Conservation (phyloP, 1,140 invertebrate species). For the Magallana ariakensis region DNA sequence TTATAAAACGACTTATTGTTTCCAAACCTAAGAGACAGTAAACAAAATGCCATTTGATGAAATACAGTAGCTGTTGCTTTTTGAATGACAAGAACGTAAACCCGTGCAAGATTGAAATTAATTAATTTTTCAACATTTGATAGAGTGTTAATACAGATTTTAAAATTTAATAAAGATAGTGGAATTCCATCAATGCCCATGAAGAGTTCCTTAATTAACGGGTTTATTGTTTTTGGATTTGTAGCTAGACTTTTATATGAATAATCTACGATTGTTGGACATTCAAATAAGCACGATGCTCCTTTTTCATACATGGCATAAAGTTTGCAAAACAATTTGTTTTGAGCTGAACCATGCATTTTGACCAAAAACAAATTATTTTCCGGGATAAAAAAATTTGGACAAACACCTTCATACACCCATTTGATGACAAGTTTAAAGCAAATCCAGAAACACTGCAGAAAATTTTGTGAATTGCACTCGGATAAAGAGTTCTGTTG, state of each 20-base stretch:
- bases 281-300: background rate
- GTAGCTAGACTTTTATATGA: too few species aligned
- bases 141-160: too few species aligned
- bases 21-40: background rate
- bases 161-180: too few species aligned
- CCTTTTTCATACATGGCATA: background rate
- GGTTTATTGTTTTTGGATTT: too few species aligned
- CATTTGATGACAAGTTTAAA: conserved; percentile 33
- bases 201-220: too few species aligned
- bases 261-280: background rate
- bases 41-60: background rate
- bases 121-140: too few species aligned
- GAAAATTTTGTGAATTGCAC: background rate
- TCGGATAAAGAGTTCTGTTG: background rate
- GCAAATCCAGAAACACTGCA: conserved; percentile 38
- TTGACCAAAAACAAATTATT: conserved; percentile 36
- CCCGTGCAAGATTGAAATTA: too few species aligned
- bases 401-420: conserved; percentile 19
- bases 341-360: conserved; percentile 9
- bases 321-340: background rate
- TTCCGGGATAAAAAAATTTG: conserved; percentile 41
- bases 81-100: background rate
- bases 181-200: too few species aligned
- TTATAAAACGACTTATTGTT: background rate
- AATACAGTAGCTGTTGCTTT: background rate